These are phyloP conservation scores for Gibbula magus DNA, from an alignment of 2,888 invertebrate species.

Conservation along the genomic window DNA sequence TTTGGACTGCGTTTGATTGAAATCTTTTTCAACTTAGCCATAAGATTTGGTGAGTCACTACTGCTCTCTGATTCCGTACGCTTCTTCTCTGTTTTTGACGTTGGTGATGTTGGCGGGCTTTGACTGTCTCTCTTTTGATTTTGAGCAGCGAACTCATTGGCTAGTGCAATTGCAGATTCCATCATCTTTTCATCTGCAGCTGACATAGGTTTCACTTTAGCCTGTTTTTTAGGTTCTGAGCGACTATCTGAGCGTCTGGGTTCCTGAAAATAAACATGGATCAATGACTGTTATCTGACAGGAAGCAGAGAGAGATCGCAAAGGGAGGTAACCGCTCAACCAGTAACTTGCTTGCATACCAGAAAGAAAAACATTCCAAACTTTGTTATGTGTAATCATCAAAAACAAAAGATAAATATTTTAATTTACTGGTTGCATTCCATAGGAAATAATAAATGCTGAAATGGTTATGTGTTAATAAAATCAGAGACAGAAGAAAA, in stretches of 20 bases:
- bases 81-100: slow-evolving; percentile 36
- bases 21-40: slow-evolving; percentile 56
- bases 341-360: no score
- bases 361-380: no score
- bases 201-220: slow-evolving; percentile 90
- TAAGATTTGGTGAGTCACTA: slow-evolving; percentile 55
- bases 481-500: no score
- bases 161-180: slow-evolving; percentile 93
- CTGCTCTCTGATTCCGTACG: slow-evolving; percentile 51
- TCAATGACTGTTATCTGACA: no score
- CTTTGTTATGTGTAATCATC: no score
- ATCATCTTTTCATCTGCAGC: slow-evolving; percentile 93
- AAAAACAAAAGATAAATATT: no score
- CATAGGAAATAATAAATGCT: no score
- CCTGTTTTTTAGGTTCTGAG: slow-evolving; percentile 58
- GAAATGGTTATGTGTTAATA: no score
- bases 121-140: slow-evolving; percentile 44
- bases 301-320: no score
- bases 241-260: slow-evolving; percentile 36
- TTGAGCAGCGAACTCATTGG: slow-evolving; percentile 86
- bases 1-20: slow-evolving; percentile 79
- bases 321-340: no score
- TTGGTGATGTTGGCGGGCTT: slow-evolving; percentile 44
- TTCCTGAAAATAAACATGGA: slow-evolving; percentile 29
- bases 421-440: no score